Evolutionary conservation across 2,113 vertebrate genomes (phyloP), one percentile per base, ranked within the genome.

Genomic region (Percina caprodes): DNA sequence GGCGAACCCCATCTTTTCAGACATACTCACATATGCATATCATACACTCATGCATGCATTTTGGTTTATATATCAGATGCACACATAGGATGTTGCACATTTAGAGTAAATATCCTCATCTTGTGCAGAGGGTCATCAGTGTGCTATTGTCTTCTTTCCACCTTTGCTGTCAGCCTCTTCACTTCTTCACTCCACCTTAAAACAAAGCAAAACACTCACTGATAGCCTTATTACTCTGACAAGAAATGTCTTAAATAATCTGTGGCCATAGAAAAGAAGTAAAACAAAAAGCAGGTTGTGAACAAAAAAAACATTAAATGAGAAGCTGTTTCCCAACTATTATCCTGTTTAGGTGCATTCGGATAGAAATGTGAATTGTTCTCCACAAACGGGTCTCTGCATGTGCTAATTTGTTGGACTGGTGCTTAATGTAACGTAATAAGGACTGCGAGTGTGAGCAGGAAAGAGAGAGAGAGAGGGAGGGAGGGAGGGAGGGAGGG

Each of bases 181-280:
- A 39, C 45, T n/a, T 66, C 55, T 74, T 61, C 54, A 55, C 65
- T 71, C 74, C 70, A 67, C 58, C 70, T 89, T 87, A 52, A 81
- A 82, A 79, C 56, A 55, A 55, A 72, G 19, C 51, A 14, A 58
- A n/a, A 54, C 58, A 42, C 33, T 71, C 39, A 21, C 14, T 69
- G 54, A 82, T 58, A 9, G 63, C 49, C 13, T 86, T 86, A 87
- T 91, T 74, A 65, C 67, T 88, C 81, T 88, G 86, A 92, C 85
- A 87, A 87, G 80, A 87, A 89, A 86, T 77, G 76, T 90, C 75
- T 89, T 58, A 84, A 91, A 91, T 89, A 83, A 92, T 90, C 88
- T 78, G 91, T 91, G 82, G 54, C 91, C 88, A 92, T 93, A 89
- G 92, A 91, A 90, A 92, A 30, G 56, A 18, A 46, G 74, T 74